Evolutionary conservation across 2,797 vertebrate genomes (phyloP).

Genomic region (Arrhamphus sclerolepis): DNA sequence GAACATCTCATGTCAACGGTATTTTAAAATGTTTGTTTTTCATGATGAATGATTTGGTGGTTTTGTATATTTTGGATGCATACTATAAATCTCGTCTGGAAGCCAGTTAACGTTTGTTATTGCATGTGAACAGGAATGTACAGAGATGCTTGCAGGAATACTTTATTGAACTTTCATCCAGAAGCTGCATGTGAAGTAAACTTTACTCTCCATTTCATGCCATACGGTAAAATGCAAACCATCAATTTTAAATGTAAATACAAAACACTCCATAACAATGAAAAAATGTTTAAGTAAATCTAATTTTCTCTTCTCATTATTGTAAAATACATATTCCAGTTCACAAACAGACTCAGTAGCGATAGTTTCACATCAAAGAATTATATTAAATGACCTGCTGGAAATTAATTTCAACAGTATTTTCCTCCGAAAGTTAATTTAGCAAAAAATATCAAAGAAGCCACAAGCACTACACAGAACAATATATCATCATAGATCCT

Average conservation of each 20-base stretch:
- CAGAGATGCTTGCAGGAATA: constrained; percentile 8
- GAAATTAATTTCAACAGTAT: constrained; percentile 32
- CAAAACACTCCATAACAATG: not conserved
- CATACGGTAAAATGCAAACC: constrained; percentile 20
- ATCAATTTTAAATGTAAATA: constrained; percentile 25
- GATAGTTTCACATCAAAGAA: constrained; percentile 45
- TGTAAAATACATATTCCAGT: constrained; percentile 8
- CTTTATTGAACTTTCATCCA: constrained; percentile 39
- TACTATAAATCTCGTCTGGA: too few species aligned
- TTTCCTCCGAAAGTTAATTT: constrained; percentile 27
- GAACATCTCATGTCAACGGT: too few species aligned
- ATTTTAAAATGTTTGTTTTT: too few species aligned
- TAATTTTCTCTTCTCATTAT: constrained; percentile 4
- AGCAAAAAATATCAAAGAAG: constrained; percentile 28
- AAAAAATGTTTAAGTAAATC: constrained; percentile 38
- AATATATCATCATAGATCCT: constrained; percentile 10
- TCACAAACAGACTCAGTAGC: constrained; percentile 30
- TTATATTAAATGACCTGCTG: constrained; percentile 30
- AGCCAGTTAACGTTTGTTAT: too few species aligned
- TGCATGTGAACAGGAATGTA: too few species aligned
- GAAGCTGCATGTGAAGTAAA: constrained; percentile 20
- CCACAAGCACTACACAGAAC: constrained; percentile 12
- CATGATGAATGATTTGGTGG: too few species aligned
- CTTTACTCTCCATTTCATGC: constrained; percentile 7
- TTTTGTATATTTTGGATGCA: too few species aligned